These are phyloP conservation scores for Ophioninae sp. DNA, from an alignment of 2,888 invertebrate species.

Conservation along the genomic window DNA sequence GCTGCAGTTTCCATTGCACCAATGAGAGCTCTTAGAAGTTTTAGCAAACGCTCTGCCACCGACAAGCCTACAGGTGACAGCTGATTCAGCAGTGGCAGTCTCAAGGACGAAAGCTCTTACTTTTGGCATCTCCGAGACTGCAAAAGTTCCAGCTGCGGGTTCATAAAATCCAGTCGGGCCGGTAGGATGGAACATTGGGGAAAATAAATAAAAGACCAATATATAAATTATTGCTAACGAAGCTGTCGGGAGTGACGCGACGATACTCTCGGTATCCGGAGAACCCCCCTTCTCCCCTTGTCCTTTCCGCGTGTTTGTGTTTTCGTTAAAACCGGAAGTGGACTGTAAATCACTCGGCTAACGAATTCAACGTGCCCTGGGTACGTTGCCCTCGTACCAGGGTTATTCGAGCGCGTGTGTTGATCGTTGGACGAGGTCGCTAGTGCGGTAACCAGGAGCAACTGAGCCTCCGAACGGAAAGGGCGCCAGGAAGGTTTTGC, in stretches of 20 bases:
- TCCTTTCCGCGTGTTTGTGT: constrained; percentile 61
- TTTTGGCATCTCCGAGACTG: background rate
- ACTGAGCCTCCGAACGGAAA: constrained; percentile 17
- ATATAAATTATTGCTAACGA: constrained; percentile 1
- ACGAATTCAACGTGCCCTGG: constrained; percentile 73
- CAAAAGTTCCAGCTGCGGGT: background rate
- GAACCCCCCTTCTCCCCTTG: background rate
- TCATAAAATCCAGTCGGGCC: background rate
- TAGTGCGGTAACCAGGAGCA: constrained; percentile 21
- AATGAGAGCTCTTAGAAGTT: too few relatives aligned
- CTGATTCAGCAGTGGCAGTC: too few relatives aligned
- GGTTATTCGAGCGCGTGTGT: constrained; percentile 1
- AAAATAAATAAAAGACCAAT: background rate
- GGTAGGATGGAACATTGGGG: background rate
- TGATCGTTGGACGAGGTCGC: background rate
- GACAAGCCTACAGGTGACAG: too few relatives aligned
- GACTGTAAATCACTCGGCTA: constrained; percentile 78
- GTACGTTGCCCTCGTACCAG: constrained; percentile 47
- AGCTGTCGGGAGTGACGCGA: background rate
- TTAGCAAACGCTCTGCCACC: too few relatives aligned
- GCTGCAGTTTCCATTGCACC: too few relatives aligned
- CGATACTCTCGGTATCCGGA: background rate
- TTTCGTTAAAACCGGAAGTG: constrained; percentile 77
- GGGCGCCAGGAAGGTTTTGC: constrained; percentile 36
- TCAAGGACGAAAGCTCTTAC: too few relatives aligned